Evolutionary conservation across 2,888 invertebrate species (phyloP).

Genomic region (Cosmia pyralina): DNA sequence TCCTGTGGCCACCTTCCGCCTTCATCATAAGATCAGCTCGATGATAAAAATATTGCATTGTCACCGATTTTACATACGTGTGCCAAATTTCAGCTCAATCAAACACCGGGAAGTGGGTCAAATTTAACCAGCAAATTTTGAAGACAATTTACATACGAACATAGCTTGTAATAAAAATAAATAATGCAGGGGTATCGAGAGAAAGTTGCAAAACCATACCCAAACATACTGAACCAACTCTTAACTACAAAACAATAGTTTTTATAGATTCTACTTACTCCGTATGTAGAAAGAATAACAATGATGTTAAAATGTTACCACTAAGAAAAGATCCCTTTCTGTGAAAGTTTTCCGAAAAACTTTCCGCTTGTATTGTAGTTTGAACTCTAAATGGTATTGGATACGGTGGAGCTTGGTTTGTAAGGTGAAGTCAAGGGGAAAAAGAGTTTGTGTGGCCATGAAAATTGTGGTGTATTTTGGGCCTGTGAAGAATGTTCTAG

Average conservation of each 20-base stretch:
- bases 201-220: background rate
- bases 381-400: constrained; percentile 64
- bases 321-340: constrained; percentile 58
- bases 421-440: constrained; percentile 53
- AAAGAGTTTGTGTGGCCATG: constrained; percentile 58
- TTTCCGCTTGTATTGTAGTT: constrained; percentile 63
- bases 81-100: too few species aligned
- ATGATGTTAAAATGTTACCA: constrained; percentile 50
- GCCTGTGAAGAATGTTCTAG: background rate
- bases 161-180: too few species aligned
- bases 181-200: too few species aligned
- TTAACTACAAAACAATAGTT: constrained; percentile 49
- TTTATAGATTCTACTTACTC: constrained; percentile 30
- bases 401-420: constrained; percentile 71
- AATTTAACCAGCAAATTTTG: too few species aligned
- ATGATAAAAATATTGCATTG: too few species aligned
- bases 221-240: constrained; percentile 31
- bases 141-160: too few species aligned
- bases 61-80: too few species aligned
- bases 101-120: too few species aligned
- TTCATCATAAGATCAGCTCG: too few species aligned
- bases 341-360: constrained; percentile 62
- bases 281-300: constrained; percentile 48
- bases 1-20: too few species aligned
- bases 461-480: constrained; percentile 4